Evolutionary conservation across 2,113 vertebrate genomes (phyloP), one percentile per base, ranked within the genome.

Genomic region (Nipponia nippon): DNA sequence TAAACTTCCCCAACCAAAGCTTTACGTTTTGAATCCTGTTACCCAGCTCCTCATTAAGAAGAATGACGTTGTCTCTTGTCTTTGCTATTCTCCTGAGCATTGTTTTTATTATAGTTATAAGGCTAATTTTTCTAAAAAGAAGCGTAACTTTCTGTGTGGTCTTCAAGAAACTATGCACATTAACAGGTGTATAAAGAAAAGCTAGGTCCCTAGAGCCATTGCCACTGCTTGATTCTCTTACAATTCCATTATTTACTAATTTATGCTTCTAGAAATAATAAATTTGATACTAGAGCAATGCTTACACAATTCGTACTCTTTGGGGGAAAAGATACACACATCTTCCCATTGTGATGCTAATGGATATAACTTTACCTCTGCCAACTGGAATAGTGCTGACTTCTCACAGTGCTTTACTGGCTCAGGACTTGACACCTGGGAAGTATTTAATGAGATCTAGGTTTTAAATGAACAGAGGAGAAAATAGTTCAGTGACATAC

Each of bases 361-460:
- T 5, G 85, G 26, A 47, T 69, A 10, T 69, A 83, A 82, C 90
- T 97, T 87, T 98, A 99, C 99, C 98, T 99, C 99, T 92, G 98
- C 98, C 95, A 98, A 94, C 71, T 99, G 98, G 96, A 99, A 99
- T 91, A 98, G 98, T 77, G 98, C 98, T 38, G 98, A 98, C 93
- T 98, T 98, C 90, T 98, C 98, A 97, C 98, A 99, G 95, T 98
- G 98, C 95, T 98, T 99, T 91, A 98, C 93, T 59, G 98, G 94
- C 80, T 99, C 99, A 18, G 98, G 96, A 91, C 97, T 97, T 94
- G 97, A 98, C 97, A 98, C 95, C 59, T 98, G 98, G 42, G 98
- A 98, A 87, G 98, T 98, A 94, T 98, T 98, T 92, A 98, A 98
- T 95, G 98, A 98, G 92, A 98, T 98, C 99, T 98, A 90, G 53